Evolutionary conservation across 2,888 invertebrate species (phyloP).

Genomic region (Heliconius charithonia): DNA sequence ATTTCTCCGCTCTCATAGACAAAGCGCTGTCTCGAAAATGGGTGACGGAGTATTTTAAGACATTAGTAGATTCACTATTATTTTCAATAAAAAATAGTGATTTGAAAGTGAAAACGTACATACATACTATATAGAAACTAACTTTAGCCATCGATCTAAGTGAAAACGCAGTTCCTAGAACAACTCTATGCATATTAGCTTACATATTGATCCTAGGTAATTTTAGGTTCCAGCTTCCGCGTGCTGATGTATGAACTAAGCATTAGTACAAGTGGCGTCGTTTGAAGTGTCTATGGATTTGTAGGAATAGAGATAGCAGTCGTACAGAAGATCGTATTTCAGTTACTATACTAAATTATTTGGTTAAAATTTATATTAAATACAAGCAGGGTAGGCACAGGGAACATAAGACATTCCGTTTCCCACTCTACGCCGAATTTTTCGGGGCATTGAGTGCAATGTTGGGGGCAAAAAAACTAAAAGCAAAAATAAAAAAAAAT

Average conservation of each 20-base stretch:
- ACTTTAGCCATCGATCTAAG: slow-evolving; percentile 13
- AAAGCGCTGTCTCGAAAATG: too few relatives aligned
- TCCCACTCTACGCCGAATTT: too few relatives aligned
- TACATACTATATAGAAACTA: not conserved
- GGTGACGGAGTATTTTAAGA: too few relatives aligned
- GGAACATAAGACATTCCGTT: too few relatives aligned
- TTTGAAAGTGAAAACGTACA: slow-evolving; percentile 3
- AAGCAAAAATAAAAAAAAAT: too few relatives aligned
- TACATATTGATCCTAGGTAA: slow-evolving; percentile 43
- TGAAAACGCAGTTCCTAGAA: slow-evolving; percentile 36
- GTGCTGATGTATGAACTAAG: slow-evolving; percentile 33
- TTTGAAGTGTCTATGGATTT: slow-evolving; percentile 19
- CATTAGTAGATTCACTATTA: not conserved
- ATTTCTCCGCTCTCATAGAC: too few relatives aligned
- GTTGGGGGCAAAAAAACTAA: too few relatives aligned
- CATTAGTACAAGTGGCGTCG: slow-evolving; percentile 20
- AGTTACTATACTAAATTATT: not conserved
- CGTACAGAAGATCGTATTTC: not conserved
- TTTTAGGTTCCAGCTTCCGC: slow-evolving; percentile 42
- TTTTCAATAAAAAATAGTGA: too few relatives aligned
- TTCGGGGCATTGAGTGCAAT: too few relatives aligned
- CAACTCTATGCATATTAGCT: slow-evolving; percentile 31
- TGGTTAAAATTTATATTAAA: not conserved
- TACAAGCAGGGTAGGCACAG: too few relatives aligned
- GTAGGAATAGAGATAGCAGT: not conserved